Evolutionary conservation across 1,140 invertebrate genomes (phyloP).

Genomic region (Polypedilum vanderplanki): DNA sequence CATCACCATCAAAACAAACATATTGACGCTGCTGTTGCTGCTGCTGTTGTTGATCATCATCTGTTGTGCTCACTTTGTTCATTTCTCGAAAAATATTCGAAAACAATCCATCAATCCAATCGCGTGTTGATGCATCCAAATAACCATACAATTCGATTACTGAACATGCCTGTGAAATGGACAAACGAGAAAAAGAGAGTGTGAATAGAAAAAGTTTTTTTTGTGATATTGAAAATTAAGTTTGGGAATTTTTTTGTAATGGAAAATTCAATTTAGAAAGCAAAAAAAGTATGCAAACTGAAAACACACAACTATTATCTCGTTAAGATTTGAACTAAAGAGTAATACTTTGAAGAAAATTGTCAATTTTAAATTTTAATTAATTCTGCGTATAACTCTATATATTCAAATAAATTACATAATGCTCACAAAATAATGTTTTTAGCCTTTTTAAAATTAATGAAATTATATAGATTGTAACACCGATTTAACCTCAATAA

Average conservation of each 20-base stretch:
- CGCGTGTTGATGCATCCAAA: conserved; percentile 71
- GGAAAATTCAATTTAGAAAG: too few species aligned
- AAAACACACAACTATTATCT: too few species aligned
- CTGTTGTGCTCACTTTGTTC: conserved; percentile 63
- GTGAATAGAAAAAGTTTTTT: background rate
- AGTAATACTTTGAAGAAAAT: too few species aligned
- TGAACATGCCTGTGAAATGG: conserved; percentile 60
- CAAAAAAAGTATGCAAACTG: too few species aligned
- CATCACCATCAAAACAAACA: conserved; percentile 87
- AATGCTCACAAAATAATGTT: too few species aligned
- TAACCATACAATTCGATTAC: conserved; percentile 87
- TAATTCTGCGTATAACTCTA: too few species aligned
- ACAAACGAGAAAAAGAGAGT: background rate
- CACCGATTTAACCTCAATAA: too few species aligned
- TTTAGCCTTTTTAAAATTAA: too few species aligned
- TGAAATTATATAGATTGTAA: too few species aligned
- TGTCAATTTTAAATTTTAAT: too few species aligned
- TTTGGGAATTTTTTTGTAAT: background rate
- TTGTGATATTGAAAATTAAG: background rate
- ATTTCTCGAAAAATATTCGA: conserved; percentile 87
- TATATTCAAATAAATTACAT: too few species aligned
- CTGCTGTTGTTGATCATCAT: conserved; percentile 47
- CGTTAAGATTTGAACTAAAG: too few species aligned
- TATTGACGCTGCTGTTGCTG: conserved; percentile 50
- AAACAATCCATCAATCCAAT: conserved; percentile 87